phyloP scores from a whole-genome alignment of 2,888 invertebrate genomes.

The Stenotaenia linearis region DNA sequence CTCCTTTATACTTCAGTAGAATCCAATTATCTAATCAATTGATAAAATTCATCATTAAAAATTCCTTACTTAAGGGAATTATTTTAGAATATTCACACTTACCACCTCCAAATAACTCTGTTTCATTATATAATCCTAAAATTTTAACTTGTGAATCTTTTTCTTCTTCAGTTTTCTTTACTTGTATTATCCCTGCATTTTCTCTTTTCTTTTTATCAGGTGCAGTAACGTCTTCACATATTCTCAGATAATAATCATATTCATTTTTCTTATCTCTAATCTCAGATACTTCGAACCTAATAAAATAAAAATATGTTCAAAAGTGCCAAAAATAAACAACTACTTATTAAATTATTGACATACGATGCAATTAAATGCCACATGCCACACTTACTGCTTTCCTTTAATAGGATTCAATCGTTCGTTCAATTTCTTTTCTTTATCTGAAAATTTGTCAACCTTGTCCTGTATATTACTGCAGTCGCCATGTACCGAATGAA shows the following conservation, averaged over 20 bases:
- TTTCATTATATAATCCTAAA: slow-evolving; percentile 4
- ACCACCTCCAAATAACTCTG: not conserved
- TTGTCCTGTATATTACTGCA: not conserved
- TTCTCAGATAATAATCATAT: not conserved
- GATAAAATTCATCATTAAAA: not conserved
- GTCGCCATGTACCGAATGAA: not conserved
- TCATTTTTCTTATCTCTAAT: not conserved
- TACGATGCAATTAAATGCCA: not conserved
- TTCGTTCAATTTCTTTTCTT: not conserved
- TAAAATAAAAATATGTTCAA: not conserved
- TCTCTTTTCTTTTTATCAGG: not conserved
- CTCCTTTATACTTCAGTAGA: not conserved
- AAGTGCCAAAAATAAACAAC: not conserved
- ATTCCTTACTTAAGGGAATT: too few relatives aligned
- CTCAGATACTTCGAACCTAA: not conserved
- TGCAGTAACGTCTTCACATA: not conserved
- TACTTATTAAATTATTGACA: not conserved
- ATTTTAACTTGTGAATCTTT: too few relatives aligned
- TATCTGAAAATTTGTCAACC: not conserved
- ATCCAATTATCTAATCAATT: not conserved
- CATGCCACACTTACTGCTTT: not conserved
- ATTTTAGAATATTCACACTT: not conserved
- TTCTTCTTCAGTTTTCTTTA: not conserved
- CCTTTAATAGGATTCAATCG: not conserved
- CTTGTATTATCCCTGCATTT: not conserved